phyloP scores from a whole-genome alignment of 2,113 vertebrate genomes.

The Halcyon senegalensis region DNA sequence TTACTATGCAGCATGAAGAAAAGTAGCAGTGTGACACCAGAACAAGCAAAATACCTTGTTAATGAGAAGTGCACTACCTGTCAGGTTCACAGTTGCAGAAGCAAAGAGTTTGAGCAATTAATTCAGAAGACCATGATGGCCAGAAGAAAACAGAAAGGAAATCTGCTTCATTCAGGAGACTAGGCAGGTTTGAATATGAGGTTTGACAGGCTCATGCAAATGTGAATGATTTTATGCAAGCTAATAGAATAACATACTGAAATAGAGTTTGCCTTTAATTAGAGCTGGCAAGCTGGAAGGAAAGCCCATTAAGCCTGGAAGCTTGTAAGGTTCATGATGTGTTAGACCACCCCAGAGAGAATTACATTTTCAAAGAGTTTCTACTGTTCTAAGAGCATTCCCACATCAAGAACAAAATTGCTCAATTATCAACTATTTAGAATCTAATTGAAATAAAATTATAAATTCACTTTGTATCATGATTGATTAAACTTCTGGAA shows the following conservation, averaged over 20 bases:
- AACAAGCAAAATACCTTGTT: neutral
- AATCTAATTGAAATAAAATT: neutral
- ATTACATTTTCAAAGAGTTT: conserved; percentile 30
- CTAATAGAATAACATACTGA: conserved; percentile 21
- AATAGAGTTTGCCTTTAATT: conserved; percentile 12
- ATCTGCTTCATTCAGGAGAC: neutral
- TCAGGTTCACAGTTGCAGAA: neutral
- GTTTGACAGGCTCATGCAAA: conserved; percentile 36
- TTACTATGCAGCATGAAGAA: neutral
- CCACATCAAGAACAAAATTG: neutral
- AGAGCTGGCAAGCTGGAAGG: conserved; percentile 30
- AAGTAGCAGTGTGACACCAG: neutral
- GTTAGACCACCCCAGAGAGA: neutral
- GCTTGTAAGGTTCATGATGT: neutral
- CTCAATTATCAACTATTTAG: neutral
- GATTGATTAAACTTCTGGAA: neutral
- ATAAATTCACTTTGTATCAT: neutral
- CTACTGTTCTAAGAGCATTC: neutral
- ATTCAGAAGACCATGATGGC: neutral
- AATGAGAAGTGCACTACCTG: neutral
- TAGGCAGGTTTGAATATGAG: conserved; percentile 21
- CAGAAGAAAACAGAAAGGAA: conserved; percentile 17
- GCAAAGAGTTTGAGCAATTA: neutral
- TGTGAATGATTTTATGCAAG: conserved; percentile 43
- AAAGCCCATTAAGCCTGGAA: conserved; percentile 16